These are phyloP conservation scores for Coregonus sp. DNA, from an alignment of 2,797 vertebrate species.

Conservation along the genomic window DNA sequence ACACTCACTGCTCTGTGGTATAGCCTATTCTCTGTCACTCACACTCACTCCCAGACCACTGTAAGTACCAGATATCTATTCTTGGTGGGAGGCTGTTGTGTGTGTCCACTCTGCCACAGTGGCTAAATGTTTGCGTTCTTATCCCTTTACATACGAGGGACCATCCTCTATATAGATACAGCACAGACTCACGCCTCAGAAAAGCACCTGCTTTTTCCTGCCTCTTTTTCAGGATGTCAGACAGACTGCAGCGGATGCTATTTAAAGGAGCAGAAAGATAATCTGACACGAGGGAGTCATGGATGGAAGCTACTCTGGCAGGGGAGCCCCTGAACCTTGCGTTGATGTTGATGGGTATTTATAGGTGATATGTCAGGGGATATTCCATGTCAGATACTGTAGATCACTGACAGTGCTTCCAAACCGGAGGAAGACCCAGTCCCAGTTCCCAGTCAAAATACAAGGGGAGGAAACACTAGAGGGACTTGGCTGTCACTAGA, in stretches of 20 bases:
- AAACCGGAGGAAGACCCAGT: background rate
- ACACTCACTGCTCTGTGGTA: too few species aligned
- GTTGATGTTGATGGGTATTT: conserved; percentile 25
- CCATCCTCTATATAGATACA: conserved; percentile 34
- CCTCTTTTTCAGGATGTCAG: conserved; percentile 19
- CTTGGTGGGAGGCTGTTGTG: conserved; percentile 26
- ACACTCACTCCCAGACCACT: background rate
- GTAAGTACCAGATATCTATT: conserved; percentile 46
- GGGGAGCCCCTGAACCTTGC: conserved; percentile 12
- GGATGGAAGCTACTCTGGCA: conserved; percentile 13
- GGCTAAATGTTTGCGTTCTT: conserved; percentile 22
- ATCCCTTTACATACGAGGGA: conserved; percentile 40
- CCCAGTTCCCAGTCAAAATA: conserved; percentile 38
- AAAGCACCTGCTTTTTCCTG: conserved; percentile 62
- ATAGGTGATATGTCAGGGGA: conserved; percentile 41
- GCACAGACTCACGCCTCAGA: conserved; percentile 48
- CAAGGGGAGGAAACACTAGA: conserved; percentile 12
- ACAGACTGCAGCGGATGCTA: conserved; percentile 42
- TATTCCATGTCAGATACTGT: conserved; percentile 35
- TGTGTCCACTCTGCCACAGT: background rate
- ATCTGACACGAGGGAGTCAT: conserved; percentile 43
- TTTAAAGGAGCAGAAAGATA: conserved; percentile 55
- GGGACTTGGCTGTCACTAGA: conserved; percentile 41
- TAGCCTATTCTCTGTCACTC: background rate
- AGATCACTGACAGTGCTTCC: conserved; percentile 44